A percentile compares a stretch with the other conserved stretches of the same genome.
Evolutionary conservation across 2,797 vertebrate genomes (phyloP).

Genomic region (Synanceia verrucosa): DNA sequence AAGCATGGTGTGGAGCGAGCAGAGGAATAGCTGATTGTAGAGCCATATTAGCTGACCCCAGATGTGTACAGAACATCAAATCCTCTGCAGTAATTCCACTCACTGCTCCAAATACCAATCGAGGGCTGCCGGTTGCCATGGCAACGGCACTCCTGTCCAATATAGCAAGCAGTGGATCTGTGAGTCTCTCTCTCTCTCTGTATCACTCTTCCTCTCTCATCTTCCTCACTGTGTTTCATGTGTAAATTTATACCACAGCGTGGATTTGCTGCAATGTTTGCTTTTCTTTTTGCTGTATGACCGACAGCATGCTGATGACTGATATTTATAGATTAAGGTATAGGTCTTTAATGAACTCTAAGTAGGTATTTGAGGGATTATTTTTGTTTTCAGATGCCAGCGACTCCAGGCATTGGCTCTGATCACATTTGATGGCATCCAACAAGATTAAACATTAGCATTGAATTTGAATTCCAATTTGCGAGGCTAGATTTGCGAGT

Average conservation of each 20-base stretch:
- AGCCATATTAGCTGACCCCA: conserved; percentile 81
- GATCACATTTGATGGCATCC: conserved; percentile 43
- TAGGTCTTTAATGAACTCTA: conserved; percentile 41
- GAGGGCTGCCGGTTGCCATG: conserved; percentile 81
- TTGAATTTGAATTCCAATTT: conserved; percentile 57
- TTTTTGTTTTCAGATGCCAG: conserved; percentile 6
- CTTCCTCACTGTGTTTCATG: conserved; percentile 25
- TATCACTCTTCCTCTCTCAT: conserved; percentile 42
- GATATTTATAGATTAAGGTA: conserved; percentile 27
- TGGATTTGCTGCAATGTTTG: conserved; percentile 40
- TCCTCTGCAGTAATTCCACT: conserved; percentile 84
- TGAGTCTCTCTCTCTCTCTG: conserved; percentile 46
- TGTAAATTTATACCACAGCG: conserved; percentile 53
- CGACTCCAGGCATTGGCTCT: conserved; percentile 28
- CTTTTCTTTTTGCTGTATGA: conserved; percentile 1
- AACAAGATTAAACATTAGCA: conserved; percentile 45
- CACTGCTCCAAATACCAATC: conserved; percentile 85
- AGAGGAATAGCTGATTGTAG: conserved; percentile 58
- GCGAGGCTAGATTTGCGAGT: conserved; percentile 28
- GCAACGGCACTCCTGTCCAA: conserved; percentile 85
- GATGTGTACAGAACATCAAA: conserved; percentile 84
- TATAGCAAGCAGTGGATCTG: conserved; percentile 75
- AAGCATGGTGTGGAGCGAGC: conserved; percentile 23
- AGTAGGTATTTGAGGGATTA: conserved; percentile 28
- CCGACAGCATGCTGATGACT: conserved; percentile 19